A percentile compares a stretch with the other conserved stretches of the same genome.
Conservation (phyloP, 2,797 vertebrate genomes). For the Onychomys torridus region DNA sequence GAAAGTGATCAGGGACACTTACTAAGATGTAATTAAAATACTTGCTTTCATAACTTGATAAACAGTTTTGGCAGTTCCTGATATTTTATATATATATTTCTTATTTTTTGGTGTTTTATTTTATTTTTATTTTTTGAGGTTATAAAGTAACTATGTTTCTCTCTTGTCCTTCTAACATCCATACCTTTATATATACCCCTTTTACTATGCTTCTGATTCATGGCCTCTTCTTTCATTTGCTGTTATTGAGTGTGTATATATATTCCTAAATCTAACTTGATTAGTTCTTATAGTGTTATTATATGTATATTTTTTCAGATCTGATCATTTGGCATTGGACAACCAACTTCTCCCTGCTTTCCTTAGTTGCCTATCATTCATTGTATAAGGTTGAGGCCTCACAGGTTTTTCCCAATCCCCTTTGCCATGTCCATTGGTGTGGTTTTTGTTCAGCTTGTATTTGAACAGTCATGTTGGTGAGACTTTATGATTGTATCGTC, state of each 20-base stretch:
- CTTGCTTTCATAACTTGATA: neutral
- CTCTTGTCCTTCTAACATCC: too few species aligned
- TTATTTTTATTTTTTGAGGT: too few species aligned
- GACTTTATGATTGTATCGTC: neutral
- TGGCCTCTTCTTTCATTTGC: too few species aligned
- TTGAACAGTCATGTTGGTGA: neutral
- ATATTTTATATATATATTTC: neutral
- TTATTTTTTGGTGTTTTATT: too few species aligned
- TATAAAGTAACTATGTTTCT: too few species aligned
- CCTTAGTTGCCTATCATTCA: neutral
- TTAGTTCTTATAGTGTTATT: neutral
- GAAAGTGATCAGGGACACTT: neutral
- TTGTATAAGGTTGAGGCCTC: neutral
- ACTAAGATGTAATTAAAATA: neutral
- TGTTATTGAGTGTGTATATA: too few species aligned
- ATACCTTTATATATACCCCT: too few species aligned
- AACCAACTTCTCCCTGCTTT: neutral
- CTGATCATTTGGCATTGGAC: neutral
- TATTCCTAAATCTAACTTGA: too few species aligned
- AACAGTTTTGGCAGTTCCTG: neutral
- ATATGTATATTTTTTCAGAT: neutral
- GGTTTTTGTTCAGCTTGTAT: neutral
- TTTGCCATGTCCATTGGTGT: neutral
- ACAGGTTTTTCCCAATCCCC: neutral
- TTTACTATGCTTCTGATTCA: too few species aligned